Conservation (phyloP, 2,888 invertebrate genomes). For the Coremacera marginata region DNA sequence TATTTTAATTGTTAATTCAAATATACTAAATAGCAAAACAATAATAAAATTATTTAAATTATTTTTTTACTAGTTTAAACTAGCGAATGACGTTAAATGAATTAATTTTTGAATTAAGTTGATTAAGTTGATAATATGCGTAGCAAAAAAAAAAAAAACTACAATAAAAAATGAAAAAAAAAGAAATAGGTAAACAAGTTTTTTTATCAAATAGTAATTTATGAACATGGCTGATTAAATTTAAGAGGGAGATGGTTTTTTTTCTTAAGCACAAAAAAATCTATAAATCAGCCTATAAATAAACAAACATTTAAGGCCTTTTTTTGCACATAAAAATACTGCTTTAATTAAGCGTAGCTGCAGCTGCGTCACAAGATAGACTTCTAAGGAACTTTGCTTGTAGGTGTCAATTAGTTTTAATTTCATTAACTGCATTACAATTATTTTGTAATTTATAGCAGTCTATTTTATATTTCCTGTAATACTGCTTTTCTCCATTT, state of each 20-base stretch:
- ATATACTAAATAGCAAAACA: background rate
- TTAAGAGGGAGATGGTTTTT: no score
- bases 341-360: no score
- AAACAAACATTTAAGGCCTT: background rate
- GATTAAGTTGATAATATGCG: background rate
- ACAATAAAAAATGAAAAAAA: background rate
- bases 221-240: conserved; percentile 1
- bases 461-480: no score
- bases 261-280: no score
- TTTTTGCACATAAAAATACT: background rate
- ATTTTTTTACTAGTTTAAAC: no score
- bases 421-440: no score
- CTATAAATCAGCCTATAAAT: no score
- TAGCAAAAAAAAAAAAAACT: background rate
- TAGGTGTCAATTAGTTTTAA: no score
- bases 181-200: background rate
- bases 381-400: no score
- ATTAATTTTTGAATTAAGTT: background rate
- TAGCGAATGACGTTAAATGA: background rate
- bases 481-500: no score
- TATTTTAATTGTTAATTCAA: background rate
- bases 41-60: background rate
- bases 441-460: no score
- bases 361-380: no score
- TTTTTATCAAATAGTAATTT: background rate